A percentile compares a stretch with the other conserved stretches of the same genome.
Conservation (phyloP, 2,888 invertebrate species). For the Eilema depressum region DNA sequence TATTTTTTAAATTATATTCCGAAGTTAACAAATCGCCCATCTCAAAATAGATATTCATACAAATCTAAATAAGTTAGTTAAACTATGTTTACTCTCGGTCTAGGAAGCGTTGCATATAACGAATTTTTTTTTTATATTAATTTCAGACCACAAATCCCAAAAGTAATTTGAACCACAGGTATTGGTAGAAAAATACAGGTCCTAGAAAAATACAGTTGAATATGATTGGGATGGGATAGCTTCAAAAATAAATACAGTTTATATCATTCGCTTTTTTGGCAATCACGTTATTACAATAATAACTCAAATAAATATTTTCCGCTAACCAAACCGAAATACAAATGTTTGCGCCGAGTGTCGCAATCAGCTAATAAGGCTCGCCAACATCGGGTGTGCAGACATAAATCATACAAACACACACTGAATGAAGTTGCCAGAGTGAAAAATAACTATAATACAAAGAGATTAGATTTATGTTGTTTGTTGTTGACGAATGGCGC, state of each 20-base stretch:
- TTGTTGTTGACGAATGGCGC: slow-evolving; percentile 64
- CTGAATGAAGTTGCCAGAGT: slow-evolving; percentile 58
- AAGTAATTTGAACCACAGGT: no score
- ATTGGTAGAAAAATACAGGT: no score
- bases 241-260: neutral
- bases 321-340: slow-evolving; percentile 13
- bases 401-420: slow-evolving; percentile 61
- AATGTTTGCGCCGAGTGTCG: slow-evolving; percentile 24
- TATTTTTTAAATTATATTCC: no score
- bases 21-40: no score
- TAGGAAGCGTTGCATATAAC: no score
- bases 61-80: no score
- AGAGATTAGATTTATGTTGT: slow-evolving; percentile 71
- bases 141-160: no score
- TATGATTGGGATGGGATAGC: neutral
- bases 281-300: neutral
- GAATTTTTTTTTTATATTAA: no score
- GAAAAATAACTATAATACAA: slow-evolving; percentile 73
- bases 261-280: neutral
- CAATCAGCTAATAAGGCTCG: slow-evolving; percentile 49
- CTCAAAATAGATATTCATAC: no score
- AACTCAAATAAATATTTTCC: slow-evolving; percentile 8
- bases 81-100: no score
- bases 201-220: no score
- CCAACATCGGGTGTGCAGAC: slow-evolving; percentile 29